Evolutionary conservation across 2,797 vertebrate species (phyloP).

Genomic region (Epinephelus coioides): DNA sequence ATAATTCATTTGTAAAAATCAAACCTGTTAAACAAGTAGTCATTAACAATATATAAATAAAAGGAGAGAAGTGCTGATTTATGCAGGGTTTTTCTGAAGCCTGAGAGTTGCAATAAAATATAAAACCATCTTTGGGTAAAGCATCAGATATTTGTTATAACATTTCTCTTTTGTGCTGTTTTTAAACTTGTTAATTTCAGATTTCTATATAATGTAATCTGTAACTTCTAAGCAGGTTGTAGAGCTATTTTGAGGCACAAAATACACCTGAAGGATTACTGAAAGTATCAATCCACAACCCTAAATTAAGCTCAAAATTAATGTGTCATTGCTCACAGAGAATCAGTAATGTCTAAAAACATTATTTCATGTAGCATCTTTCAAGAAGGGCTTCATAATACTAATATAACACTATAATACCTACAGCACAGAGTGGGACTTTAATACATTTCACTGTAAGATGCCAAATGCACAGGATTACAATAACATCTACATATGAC

Average conservation of each 20-base stretch:
- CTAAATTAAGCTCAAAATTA: background rate
- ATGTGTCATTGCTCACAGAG: background rate
- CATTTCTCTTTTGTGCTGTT: background rate
- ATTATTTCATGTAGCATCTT: conserved; percentile 30
- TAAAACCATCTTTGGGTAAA: conserved; percentile 56
- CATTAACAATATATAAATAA: conserved; percentile 66
- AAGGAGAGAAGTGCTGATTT: conserved; percentile 31
- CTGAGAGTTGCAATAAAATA: conserved; percentile 37
- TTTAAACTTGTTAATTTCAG: conserved; percentile 9
- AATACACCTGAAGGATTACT: conserved; percentile 18
- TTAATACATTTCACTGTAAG: conserved; percentile 29
- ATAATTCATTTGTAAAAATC: conserved; percentile 52
- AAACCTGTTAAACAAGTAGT: conserved; percentile 42
- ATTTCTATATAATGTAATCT: conserved; percentile 6
- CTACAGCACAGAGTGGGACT: conserved; percentile 36
- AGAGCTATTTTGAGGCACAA: conserved; percentile 14
- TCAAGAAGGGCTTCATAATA: conserved; percentile 31
- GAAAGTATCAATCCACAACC: conserved; percentile 3
- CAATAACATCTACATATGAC: conserved; percentile 39
- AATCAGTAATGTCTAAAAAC: conserved; percentile 22
- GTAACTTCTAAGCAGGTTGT: conserved; percentile 2
- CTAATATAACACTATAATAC: conserved; percentile 33
- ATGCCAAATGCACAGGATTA: conserved; percentile 46
- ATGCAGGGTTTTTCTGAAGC: conserved; percentile 39
- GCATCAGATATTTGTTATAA: conserved; percentile 30